Evolutionary conservation across 2,888 invertebrate genomes (phyloP), one percentile per base, ranked within the genome.

Genomic region (Orthosia incerta): DNA sequence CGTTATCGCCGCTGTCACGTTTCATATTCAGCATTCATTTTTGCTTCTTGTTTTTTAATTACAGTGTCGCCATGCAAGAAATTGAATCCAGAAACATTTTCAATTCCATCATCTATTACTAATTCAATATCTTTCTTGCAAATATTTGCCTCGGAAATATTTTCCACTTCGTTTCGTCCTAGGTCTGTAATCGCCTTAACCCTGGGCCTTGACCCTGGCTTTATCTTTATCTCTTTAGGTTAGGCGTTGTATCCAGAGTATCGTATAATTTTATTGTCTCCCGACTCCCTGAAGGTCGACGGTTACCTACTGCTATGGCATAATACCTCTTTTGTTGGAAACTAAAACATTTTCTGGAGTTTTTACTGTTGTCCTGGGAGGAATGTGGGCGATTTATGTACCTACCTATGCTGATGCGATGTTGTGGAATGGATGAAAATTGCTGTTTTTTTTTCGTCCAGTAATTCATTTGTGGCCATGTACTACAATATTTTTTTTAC

Each of bases 191-290:
- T 77, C 82, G 71, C 15, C 20, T 76, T 78, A 75, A 60, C 57
- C 69, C 66, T n/a, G 56, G n/a, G n/a, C n/a, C n/a, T n/a, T n/a
- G n/a, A n/a, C n/a, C n/a, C n/a, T n/a, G n/a, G n/a, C n/a, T n/a
- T n/a, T n/a, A n/a, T 53, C 65, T 71, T 79, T 74, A 80, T 82
- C 79, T 76, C 26, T 20, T 82, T 78, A 86, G 84, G 86, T 67
- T 69, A 79, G 53, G 53, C 45, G 71, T 66, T 71, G 71, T 79
- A 62, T 70, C 63, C 71, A 72, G 51, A 74, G 82, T 80, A 66
- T 73, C 76, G 69, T 82, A 75, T 84, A 78, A 73, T 76, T 80
- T 77, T 72, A 83, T 69, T 70, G 76, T 74, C 74, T 66, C 50
- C 60, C 26, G 15, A 12, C 48, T 59, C 48, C 23, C 16, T 63